Base-by-base conservation (phyloP, 2,113 vertebrate genomes). In the Lamprotornis superbus region DNA sequence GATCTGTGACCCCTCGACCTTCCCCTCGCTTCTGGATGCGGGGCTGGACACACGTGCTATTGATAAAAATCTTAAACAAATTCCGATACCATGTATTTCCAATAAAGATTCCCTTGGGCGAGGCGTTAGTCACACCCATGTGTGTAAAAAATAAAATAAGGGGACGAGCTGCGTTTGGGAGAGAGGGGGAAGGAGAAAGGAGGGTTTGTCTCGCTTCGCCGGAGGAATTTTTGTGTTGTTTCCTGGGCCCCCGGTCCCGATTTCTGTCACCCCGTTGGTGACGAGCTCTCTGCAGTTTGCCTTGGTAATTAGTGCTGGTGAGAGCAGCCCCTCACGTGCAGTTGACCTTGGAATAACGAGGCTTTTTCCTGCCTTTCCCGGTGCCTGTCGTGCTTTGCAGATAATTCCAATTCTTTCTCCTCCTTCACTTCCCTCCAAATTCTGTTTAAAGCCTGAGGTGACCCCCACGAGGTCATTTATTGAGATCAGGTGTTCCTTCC, bases 11-110 rank as follows among this genome's bases (percentile, higher is more conserved):
- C 98, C 97, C 37, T 87, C 97, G 98, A 97, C 98, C 98, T 97
- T 92, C 97, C 96, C 94, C 96, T 92, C 92, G 96, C 96, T 97
- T 96, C 95, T 90, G 92, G 96, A 94, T 94, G 73, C 82, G 83
- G 94, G 95, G 91, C 52, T 22, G 85, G 95, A 97, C 98, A 99
- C 99, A 99, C 98, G 98, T 99, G 99, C 99, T 99, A 98, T 98
- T 99, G 98, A 99, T 99, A 98, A 99, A 99, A 98, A 97, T 96
- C 95, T 97, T 96, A 95, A 97, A 95, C 94, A 83, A 74, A 97
- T 95, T 95, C 96, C 96, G 74, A 93, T 84, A 90, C 95, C 96
- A 83, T 96, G 96, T 83, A 96, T 96, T 95, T 96, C 96, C 97
- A 96, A 93, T 69, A 67, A 96, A 91, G 97, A 97, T 96, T 91